Conservation (phyloP, 2,888 invertebrate species). For the Muschampia plurimacula region DNA sequence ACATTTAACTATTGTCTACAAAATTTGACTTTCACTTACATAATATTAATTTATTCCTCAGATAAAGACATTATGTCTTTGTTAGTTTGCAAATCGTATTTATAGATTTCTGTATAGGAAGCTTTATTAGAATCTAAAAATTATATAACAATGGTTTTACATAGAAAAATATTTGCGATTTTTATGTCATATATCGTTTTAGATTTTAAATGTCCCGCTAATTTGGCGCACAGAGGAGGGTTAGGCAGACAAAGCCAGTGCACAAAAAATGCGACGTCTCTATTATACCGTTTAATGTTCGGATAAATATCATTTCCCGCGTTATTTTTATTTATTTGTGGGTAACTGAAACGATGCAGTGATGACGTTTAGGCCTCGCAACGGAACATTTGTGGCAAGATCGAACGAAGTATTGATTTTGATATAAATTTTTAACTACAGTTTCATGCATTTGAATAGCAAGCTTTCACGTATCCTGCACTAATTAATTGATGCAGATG, state of each 20-base stretch:
- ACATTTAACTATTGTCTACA: too few relatives aligned
- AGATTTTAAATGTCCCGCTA: slow-evolving; percentile 68
- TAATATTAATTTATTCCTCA: too few relatives aligned
- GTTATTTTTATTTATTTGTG: slow-evolving; percentile 40
- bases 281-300: slow-evolving; percentile 56
- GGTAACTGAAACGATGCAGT: slow-evolving; percentile 23
- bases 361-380: not conserved
- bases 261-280: slow-evolving; percentile 70
- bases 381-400: not conserved
- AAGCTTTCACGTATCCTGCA: too few relatives aligned
- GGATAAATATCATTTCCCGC: slow-evolving; percentile 54
- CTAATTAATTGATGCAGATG: not conserved
- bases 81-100: too few relatives aligned
- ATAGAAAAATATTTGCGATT: not conserved
- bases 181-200: slow-evolving; percentile 56
- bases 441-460: too few relatives aligned
- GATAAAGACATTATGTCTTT: too few relatives aligned
- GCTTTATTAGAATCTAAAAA: not conserved
- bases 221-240: slow-evolving; percentile 55
- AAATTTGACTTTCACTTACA: too few relatives aligned
- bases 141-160: not conserved
- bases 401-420: not conserved
- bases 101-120: too few relatives aligned
- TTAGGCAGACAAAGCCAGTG: slow-evolving; percentile 46
- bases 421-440: too few relatives aligned